Percentiles rank a stretch among this genome's conserved stretches.
These are phyloP conservation scores for Enteromius fasciolatus DNA, from an alignment of 2,797 vertebrate species.

Conservation along the genomic window DNA sequence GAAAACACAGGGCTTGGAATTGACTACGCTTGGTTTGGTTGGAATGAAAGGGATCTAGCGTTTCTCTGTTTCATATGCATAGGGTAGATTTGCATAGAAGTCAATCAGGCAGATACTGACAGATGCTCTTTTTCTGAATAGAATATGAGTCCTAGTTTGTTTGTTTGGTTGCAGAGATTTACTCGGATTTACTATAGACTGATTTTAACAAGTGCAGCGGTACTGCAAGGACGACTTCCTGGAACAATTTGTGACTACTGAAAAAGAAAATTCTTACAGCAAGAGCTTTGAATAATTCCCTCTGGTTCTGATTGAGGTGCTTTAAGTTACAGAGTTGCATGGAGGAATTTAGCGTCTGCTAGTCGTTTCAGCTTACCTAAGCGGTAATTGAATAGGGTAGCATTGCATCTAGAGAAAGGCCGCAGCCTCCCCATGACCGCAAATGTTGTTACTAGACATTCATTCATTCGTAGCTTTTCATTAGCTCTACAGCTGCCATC, in stretches of 20 bases:
- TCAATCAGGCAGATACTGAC: constrained; percentile 42
- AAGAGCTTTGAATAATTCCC: not conserved
- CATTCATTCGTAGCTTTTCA: constrained; percentile 60
- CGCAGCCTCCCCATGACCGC: constrained; percentile 55
- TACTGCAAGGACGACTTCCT: constrained; percentile 4
- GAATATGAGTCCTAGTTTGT: constrained; percentile 36
- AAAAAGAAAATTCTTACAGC: constrained; percentile 23
- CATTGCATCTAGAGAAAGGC: constrained; percentile 55
- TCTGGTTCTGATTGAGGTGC: not conserved
- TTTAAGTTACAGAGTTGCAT: constrained; percentile 1
- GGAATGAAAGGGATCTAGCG: constrained; percentile 28
- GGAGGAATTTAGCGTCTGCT: not conserved
- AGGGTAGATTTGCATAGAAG: constrained; percentile 25
- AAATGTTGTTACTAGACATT: constrained; percentile 57
- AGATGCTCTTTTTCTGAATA: constrained; percentile 51
- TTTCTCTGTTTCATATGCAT: constrained; percentile 19
- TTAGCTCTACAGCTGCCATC: constrained; percentile 57
- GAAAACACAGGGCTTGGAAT: constrained; percentile 42
- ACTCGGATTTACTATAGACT: constrained; percentile 38
- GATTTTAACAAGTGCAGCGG: constrained; percentile 42
- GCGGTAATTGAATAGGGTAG: constrained; percentile 18
- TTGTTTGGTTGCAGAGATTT: constrained; percentile 33
- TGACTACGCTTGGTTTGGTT: constrained; percentile 37
- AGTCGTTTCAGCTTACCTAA: not conserved
- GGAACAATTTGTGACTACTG: not conserved